phyloP scores from a whole-genome alignment of 2,113 vertebrate genomes.

The Chloropsis hardwickii region DNA sequence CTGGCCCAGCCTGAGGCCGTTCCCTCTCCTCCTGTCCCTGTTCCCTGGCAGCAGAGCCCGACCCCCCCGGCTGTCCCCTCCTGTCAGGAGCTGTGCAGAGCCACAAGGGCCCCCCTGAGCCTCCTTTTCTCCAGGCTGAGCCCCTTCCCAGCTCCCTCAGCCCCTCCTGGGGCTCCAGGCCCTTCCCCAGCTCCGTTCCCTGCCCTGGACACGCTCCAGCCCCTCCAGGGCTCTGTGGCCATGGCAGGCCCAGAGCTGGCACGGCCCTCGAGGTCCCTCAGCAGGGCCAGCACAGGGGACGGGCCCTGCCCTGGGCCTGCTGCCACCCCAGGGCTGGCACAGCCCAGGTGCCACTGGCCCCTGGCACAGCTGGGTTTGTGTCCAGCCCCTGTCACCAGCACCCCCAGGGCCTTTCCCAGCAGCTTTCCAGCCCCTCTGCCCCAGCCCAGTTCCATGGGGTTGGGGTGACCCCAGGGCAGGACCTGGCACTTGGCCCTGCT shows the following conservation, averaged over 20 bases:
- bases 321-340: not conserved
- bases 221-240: not conserved
- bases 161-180: not conserved
- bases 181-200: not conserved
- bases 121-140: not conserved
- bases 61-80: not conserved
- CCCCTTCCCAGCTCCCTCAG: not conserved
- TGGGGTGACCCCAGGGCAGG: not conserved
- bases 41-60: not conserved
- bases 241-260: not conserved
- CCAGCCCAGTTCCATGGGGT: not conserved
- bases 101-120: not conserved
- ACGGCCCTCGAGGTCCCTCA: not conserved
- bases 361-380: not conserved
- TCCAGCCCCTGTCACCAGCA: not conserved
- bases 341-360: not conserved
- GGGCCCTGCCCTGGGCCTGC: not conserved
- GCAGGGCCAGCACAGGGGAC: not conserved
- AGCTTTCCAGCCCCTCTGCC: not conserved
- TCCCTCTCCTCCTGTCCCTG: not conserved
- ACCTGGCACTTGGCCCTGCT: fast-evolving
- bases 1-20: not conserved
- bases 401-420: not conserved
- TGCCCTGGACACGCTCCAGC: not conserved
- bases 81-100: not conserved